phyloP scores from a whole-genome alignment of 2,888 invertebrate genomes.

The Drosophila cracens region DNA sequence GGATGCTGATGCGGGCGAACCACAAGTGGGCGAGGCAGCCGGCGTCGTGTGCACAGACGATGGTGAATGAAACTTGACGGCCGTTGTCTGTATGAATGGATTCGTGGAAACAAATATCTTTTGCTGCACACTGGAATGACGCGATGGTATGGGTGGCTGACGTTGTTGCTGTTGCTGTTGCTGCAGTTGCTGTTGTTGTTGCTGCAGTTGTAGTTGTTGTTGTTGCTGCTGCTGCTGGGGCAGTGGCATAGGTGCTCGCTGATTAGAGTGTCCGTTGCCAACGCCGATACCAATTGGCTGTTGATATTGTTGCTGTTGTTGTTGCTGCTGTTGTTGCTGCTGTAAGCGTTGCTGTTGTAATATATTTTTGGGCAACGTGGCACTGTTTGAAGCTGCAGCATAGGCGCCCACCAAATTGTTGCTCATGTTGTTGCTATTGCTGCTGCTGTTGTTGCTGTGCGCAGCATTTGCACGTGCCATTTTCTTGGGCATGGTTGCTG shows the following conservation, averaged over 20 bases:
- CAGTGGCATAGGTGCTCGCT: constrained; percentile 79
- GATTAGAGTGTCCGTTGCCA: constrained; percentile 71
- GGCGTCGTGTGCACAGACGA: constrained; percentile 66
- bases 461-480: constrained; percentile 56
- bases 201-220: constrained; percentile 41
- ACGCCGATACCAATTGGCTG: constrained; percentile 61
- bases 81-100: constrained; percentile 85
- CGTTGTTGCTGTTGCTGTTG: constrained; percentile 67
- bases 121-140: constrained; percentile 84
- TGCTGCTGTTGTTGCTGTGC: constrained; percentile 41
- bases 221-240: constrained; percentile 68
- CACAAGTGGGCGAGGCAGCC: constrained; percentile 80
- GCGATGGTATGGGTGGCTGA: constrained; percentile 83
- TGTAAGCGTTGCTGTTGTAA: constrained; percentile 71
- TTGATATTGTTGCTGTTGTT: constrained; percentile 70
- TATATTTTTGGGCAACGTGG: constrained; percentile 82
- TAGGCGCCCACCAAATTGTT: constrained; percentile 67
- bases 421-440: constrained; percentile 38
- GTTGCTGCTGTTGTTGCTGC: constrained; percentile 70
- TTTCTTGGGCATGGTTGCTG: constrained; percentile 83
- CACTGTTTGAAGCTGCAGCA: constrained; percentile 74
- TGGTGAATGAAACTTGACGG: constrained; percentile 82
- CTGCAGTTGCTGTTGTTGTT: constrained; percentile 43
- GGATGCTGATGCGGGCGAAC: constrained; percentile 71
- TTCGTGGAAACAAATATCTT: constrained; percentile 85